A percentile compares a stretch with the other conserved stretches of the same genome.
Conservation (phyloP, 2,797 vertebrate genomes). For the Acanthornis magna region DNA sequence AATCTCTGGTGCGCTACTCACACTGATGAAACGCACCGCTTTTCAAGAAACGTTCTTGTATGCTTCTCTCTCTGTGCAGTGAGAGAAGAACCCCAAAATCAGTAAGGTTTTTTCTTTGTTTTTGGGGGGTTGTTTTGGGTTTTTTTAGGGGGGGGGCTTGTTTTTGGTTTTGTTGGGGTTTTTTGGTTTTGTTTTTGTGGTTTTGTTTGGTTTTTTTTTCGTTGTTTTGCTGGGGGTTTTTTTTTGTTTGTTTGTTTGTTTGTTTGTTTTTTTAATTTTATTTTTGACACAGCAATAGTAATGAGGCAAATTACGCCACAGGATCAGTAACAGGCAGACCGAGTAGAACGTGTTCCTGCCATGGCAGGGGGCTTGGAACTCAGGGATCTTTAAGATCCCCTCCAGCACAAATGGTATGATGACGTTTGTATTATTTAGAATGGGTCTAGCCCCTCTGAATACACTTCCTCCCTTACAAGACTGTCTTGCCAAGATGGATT, state of each 20-base stretch:
- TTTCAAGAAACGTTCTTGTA: background rate
- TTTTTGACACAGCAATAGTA: background rate
- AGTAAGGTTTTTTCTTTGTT: no score
- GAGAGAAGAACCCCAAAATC: background rate
- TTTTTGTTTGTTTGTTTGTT: no score
- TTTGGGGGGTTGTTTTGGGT: no score
- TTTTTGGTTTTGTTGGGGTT: no score
- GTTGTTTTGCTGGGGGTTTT: no score
- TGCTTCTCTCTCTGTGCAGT: background rate
- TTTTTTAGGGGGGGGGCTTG: no score
- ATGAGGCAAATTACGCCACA: background rate
- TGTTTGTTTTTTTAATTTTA: background rate
- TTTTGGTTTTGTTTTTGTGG: no score
- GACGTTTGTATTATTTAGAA: background rate
- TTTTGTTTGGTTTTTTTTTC: no score
- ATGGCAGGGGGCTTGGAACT: background rate
- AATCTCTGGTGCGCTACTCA: background rate
- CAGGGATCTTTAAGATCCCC: background rate
- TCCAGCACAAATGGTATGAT: background rate
- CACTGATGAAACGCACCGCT: background rate
- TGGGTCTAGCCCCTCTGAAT: background rate
- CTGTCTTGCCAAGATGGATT: background rate
- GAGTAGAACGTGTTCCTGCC: background rate
- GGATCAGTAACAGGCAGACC: background rate
- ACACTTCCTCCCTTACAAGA: rapidly evolving